phyloP scores from a whole-genome alignment of 1,140 invertebrate species.

The Diabrotica undecimpunctata region DNA sequence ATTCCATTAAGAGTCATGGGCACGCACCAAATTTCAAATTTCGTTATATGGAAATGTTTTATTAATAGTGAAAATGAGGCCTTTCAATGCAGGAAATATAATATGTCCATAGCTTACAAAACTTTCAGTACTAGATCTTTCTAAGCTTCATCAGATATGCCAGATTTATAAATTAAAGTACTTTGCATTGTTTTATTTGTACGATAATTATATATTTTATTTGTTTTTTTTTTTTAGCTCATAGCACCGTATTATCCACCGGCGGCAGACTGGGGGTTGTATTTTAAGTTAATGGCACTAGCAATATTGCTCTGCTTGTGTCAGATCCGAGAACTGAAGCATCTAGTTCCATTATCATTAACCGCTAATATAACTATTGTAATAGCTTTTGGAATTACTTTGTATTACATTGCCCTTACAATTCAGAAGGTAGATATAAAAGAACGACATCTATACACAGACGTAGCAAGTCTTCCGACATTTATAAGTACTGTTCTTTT shows the following conservation, averaged over 20 bases:
- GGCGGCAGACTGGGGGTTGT: constrained; percentile 40
- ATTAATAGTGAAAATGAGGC: too few relatives aligned
- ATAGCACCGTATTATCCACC: constrained; percentile 24
- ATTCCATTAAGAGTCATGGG: too few relatives aligned
- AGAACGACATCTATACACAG: constrained; percentile 23
- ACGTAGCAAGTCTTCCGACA: constrained; percentile 47
- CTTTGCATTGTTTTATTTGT: too few relatives aligned
- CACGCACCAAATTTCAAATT: too few relatives aligned
- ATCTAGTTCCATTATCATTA: constrained; percentile 70
- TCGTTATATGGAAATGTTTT: too few relatives aligned
- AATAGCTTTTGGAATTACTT: constrained; percentile 62
- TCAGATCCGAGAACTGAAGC: constrained; percentile 68
- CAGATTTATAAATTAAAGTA: too few relatives aligned
- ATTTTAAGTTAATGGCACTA: constrained; percentile 59
- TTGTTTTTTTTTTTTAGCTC: constrained; percentile 17
- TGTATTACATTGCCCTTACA: constrained; percentile 68
- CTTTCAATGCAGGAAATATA: too few relatives aligned
- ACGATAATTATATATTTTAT: not conserved
- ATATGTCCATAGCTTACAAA: too few relatives aligned
- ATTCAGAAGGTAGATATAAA: constrained; percentile 44
- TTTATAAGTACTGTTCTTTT: constrained; percentile 68
- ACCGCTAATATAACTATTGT: constrained; percentile 67
- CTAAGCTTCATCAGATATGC: too few relatives aligned
- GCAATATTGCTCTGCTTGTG: constrained; percentile 59
- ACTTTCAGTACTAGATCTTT: too few relatives aligned